Evolutionary conservation across 2,888 invertebrate genomes (phyloP), one percentile per base, ranked within the genome.

Genomic region (Nasonovia ribisnigri): DNA sequence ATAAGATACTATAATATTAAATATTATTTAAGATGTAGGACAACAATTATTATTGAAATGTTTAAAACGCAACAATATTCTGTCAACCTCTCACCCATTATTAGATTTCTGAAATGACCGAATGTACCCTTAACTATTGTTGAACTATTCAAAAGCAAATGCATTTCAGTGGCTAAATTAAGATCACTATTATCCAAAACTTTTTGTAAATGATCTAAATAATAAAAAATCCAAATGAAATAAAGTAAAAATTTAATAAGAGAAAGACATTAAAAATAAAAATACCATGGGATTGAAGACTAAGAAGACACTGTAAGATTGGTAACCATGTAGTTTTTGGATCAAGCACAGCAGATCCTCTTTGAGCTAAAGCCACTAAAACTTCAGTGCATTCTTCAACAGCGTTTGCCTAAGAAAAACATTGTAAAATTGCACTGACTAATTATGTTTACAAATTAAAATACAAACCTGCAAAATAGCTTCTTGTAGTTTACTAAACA

Each of bases 141-240:
- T 96, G 95, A 96, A 96, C 46, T 96, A 96, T 67, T 96, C 96
- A 95, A 96, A 96, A 95, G 96, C 2, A 95, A 95, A 94, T 96
- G 96, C n/a, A 96, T 95, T 93, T 97, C 96, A 43, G 96, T 96
- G 4, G 96, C 96, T 57, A 96, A 95, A 84, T 96, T 96, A 36
- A 97, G 96, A 95, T 96, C 96, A 86, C 96, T 96, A 96, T 96
- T 96, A 95, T 96, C 96, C 94, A 97, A 95, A 26, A 97, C 95
- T 93, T 95, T 94, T 94, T 95, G 95, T 86, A 95, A 90, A 86
- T 93, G 90, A 94, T 84, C 92, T 93, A n/a, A 84, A 93, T 77
- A 86, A 57, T 57, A 84, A 36, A 43, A 92, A 84, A 93, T 43
- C 1, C n/a, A 77, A 95, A 94, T 88, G 94, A 95, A 95, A 90